phyloP scores from a whole-genome alignment of 2,888 invertebrate genomes.

The Electrophaes corylata region DNA sequence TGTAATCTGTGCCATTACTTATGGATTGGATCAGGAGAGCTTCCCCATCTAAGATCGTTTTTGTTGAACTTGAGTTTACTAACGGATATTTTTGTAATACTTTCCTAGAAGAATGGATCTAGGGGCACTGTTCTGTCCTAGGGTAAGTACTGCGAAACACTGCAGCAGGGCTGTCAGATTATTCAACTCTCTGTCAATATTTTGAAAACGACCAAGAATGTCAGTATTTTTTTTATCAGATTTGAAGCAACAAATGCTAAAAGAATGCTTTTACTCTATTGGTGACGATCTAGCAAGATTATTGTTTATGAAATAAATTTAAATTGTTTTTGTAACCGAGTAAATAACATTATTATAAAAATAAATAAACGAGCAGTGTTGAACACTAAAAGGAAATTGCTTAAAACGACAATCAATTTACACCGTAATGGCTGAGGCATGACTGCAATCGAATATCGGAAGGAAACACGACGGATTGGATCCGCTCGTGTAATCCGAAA shows the following conservation, averaged over 20 bases:
- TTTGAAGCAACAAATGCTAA: too few relatives aligned
- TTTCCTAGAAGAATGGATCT: too few relatives aligned
- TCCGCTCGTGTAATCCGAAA: slow-evolving; percentile 16
- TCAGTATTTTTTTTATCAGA: too few relatives aligned
- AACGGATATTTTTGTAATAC: too few relatives aligned
- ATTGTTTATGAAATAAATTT: too few relatives aligned
- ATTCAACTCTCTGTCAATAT: too few relatives aligned
- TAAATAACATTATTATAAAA: slow-evolving; percentile 13
- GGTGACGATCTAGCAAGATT: too few relatives aligned
- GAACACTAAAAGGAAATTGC: slow-evolving; percentile 28
- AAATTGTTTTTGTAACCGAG: too few relatives aligned
- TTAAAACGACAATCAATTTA: slow-evolving; percentile 24
- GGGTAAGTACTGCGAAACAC: neutral
- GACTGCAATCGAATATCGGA: slow-evolving; percentile 20
- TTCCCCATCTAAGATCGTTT: neutral
- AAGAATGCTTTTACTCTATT: too few relatives aligned
- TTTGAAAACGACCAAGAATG: too few relatives aligned
- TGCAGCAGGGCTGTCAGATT: too few relatives aligned
- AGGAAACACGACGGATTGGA: slow-evolving; percentile 11
- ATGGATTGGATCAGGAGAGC: neutral
- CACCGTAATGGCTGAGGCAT: slow-evolving; percentile 22
- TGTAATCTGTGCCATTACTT: slow-evolving; percentile 6
- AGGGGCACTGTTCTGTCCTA: too few relatives aligned
- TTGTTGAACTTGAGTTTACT: neutral
- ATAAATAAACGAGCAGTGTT: slow-evolving; percentile 19